A percentile compares a stretch with the other conserved stretches of the same genome.
Conservation (phyloP, 92 coral and sea anemone species). For the Isaurus tuberculatus region DNA sequence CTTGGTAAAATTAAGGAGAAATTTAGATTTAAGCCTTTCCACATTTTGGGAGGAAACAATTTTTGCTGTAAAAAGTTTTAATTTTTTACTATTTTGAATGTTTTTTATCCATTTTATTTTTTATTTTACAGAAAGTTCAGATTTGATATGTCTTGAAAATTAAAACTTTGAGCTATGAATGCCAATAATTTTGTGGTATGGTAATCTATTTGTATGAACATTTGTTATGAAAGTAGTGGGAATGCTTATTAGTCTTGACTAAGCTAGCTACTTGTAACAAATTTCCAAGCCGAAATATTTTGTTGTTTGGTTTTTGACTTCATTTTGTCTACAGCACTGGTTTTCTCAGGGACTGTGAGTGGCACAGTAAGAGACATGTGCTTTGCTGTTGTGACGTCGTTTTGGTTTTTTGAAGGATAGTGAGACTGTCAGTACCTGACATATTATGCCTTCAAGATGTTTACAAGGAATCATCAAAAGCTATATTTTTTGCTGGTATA, state of each 20-base stretch:
- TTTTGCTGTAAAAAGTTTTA: conserved; percentile 20
- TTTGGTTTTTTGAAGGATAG: conserved; percentile 32
- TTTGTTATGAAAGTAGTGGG: conserved; percentile 36
- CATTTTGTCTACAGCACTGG: conserved; percentile 13
- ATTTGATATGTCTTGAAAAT: conserved; percentile 22
- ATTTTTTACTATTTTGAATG: conserved; percentile 9
- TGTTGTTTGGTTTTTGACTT: conserved; percentile 20
- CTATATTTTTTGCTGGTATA: conserved; percentile 24
- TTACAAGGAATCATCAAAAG: conserved; percentile 28
- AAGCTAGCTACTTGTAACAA: conserved; percentile 16
- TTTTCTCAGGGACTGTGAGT: conserved; percentile 39
- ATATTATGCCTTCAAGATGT: conserved; percentile 29
- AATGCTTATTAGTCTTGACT: conserved; percentile 26
- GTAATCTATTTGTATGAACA: conserved; percentile 21
- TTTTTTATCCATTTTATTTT: conserved; percentile 28
- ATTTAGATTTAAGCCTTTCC: conserved; percentile 22
- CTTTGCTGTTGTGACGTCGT: conserved; percentile 3
- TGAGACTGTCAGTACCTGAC: conserved; percentile 18
- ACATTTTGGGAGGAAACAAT: conserved; percentile 20
- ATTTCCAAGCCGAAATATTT: conserved; percentile 34
- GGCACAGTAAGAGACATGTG: conserved; percentile 29
- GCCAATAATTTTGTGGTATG: conserved; percentile 37
- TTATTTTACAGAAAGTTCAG: conserved; percentile 29
- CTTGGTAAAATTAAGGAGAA: conserved; percentile 23
- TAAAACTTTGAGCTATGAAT: conserved; percentile 23